Evolutionary conservation across 2,113 vertebrate species (phyloP).

Genomic region (Euleptes europaea): DNA sequence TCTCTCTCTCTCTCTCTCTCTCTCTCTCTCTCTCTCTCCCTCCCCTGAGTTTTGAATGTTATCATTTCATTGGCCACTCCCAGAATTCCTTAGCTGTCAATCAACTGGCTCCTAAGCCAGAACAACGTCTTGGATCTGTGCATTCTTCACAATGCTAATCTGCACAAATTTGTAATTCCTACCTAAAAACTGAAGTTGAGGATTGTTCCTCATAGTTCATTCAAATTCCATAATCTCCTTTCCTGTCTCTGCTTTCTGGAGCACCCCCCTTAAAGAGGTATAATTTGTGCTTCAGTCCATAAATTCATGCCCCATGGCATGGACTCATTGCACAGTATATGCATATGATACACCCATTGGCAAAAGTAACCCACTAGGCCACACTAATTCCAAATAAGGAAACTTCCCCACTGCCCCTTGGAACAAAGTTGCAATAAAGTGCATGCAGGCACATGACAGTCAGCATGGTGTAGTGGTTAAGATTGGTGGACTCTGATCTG

Average conservation of each 20-base stretch:
- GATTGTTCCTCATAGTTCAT: background rate
- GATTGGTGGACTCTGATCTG: no score
- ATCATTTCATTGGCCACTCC: no score
- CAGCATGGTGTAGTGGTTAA: no score
- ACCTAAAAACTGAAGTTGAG: background rate
- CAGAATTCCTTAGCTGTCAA: no score
- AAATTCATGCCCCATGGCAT: background rate
- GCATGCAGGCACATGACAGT: rapidly evolving
- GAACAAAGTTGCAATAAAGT: background rate
- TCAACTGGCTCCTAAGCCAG: no score
- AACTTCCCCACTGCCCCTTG: background rate
- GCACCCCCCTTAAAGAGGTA: background rate
- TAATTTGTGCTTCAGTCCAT: background rate
- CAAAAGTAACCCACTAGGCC: background rate
- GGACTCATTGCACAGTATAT: background rate
- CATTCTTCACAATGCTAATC: no score
- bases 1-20: no score
- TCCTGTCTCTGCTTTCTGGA: background rate
- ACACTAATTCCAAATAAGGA: background rate
- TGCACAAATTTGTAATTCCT: background rate
- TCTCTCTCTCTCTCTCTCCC: no score
- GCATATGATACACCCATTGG: background rate
- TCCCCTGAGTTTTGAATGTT: no score
- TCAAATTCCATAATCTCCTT: background rate
- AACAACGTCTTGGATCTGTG: no score